Evolutionary conservation across 2,888 invertebrate species (phyloP).

Genomic region (Pyrrhosoma nymphula): DNA sequence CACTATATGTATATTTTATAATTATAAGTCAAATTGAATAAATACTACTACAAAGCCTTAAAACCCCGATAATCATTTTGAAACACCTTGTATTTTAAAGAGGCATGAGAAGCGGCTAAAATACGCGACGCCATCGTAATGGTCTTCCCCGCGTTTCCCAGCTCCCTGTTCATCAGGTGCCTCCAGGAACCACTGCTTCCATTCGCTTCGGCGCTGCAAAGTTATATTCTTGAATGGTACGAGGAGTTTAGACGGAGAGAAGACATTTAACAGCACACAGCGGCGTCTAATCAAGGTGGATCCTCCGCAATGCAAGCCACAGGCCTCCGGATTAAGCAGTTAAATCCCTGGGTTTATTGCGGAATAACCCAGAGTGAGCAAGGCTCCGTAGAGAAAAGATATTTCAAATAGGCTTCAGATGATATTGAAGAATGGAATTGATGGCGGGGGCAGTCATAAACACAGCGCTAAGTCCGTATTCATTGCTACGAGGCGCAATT

Average conservation of each 20-base stretch:
- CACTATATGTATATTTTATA: too few relatives aligned
- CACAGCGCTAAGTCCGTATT: neutral
- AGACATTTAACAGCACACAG: neutral
- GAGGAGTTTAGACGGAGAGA: neutral
- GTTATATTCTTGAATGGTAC: neutral
- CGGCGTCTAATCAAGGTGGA: neutral
- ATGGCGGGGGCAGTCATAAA: neutral
- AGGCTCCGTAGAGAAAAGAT: neutral
- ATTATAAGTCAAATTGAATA: too few relatives aligned
- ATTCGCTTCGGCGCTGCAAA: neutral
- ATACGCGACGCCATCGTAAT: neutral
- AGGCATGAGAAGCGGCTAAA: neutral
- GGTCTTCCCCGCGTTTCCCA: neutral
- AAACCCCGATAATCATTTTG: too few relatives aligned
- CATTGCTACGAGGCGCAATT: neutral
- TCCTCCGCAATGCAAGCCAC: neutral
- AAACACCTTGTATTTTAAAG: neutral
- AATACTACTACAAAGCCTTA: too few relatives aligned
- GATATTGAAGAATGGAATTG: conserved; percentile 26
- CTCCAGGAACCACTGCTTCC: neutral
- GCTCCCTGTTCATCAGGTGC: neutral
- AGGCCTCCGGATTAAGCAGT: neutral
- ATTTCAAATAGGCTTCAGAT: neutral
- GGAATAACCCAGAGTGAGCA: neutral
- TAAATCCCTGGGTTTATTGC: neutral